Conservation (phyloP, 2,113 vertebrate species). For the Lagopus muta region DNA sequence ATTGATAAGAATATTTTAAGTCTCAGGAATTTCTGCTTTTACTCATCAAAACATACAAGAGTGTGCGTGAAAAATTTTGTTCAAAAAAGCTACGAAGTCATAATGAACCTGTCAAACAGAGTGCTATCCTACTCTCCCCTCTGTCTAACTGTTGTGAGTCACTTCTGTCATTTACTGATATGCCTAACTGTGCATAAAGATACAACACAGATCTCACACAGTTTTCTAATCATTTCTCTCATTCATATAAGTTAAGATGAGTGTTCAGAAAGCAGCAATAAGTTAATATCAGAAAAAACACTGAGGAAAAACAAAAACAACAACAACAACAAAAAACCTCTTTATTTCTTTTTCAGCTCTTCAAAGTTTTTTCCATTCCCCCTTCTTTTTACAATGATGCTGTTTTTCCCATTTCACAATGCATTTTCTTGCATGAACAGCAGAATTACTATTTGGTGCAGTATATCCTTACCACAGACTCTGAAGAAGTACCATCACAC, state of each 20-base stretch:
- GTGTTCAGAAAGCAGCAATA: neutral
- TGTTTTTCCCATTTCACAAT: neutral
- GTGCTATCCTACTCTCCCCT: neutral
- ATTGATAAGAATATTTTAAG: neutral
- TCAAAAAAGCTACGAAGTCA: neutral
- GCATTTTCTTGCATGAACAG: neutral
- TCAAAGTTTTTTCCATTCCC: neutral
- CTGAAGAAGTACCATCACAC: neutral
- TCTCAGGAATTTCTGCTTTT: neutral
- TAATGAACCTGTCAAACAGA: neutral
- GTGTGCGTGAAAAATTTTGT: neutral
- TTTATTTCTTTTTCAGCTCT: neutral
- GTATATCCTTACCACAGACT: neutral
- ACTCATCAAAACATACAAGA: neutral
- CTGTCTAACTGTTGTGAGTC: neutral
- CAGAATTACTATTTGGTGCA: rapidly evolving
- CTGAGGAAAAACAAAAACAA: neutral
- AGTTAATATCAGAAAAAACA: neutral
- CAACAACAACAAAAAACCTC: too few species aligned
- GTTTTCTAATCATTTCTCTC: neutral
- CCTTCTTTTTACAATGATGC: neutral
- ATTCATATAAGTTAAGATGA: neutral
- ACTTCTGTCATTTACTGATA: neutral
- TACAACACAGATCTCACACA: neutral
- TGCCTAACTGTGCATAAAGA: neutral